Evolutionary conservation across 1,140 invertebrate species (phyloP).

Genomic region (Habropoda laboriosa): DNA sequence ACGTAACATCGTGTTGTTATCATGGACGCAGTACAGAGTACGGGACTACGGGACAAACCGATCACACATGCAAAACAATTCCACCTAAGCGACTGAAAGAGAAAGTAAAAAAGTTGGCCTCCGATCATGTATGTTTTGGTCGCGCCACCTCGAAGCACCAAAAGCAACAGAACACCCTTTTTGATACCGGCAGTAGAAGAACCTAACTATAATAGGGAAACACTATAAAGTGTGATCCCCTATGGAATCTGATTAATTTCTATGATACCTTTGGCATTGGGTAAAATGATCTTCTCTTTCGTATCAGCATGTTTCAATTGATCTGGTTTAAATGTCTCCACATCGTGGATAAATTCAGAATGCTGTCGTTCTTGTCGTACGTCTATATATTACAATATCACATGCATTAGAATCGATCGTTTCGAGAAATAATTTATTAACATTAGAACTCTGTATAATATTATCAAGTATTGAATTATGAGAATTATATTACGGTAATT

Average conservation of each 20-base stretch:
- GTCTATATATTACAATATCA: slow-evolving; percentile 82
- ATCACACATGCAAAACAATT: slow-evolving; percentile 17
- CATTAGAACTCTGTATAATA: neutral
- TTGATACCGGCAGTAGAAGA: neutral
- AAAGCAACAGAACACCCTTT: neutral
- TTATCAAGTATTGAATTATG: neutral
- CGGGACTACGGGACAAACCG: neutral
- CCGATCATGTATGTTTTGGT: neutral
- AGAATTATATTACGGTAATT: neutral
- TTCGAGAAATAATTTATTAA: neutral
- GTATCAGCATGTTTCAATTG: slow-evolving; percentile 89
- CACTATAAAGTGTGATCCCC: neutral
- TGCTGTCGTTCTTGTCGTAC: slow-evolving; percentile 89
- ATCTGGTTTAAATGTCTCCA: slow-evolving; percentile 88
- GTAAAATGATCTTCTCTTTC: slow-evolving; percentile 90
- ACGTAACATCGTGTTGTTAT: slow-evolving; percentile 5
- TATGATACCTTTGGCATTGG: slow-evolving; percentile 88
- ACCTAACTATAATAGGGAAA: neutral
- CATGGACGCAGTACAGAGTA: neutral
- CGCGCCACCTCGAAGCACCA: slow-evolving; percentile 26
- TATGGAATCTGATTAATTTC: slow-evolving; percentile 1
- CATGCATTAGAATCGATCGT: slow-evolving; percentile 29
- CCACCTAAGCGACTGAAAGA: slow-evolving; percentile 26
- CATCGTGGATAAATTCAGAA: slow-evolving; percentile 87
- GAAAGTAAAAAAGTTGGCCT: slow-evolving; percentile 7